phyloP scores from a whole-genome alignment of 2,797 vertebrate genomes.

The Poeciliopsis infans region DNA sequence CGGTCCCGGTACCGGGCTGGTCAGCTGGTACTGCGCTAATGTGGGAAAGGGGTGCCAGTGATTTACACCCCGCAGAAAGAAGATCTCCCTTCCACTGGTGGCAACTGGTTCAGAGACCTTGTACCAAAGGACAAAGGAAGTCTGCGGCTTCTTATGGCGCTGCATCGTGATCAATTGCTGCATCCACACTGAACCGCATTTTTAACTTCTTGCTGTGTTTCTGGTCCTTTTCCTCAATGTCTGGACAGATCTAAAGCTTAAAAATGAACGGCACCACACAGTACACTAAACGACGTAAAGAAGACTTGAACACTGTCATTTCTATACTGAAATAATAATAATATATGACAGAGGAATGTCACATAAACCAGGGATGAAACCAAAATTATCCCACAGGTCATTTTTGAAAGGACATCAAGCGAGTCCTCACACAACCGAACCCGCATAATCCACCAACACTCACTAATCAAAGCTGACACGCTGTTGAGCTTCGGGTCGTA shows the following conservation, averaged over 20 bases:
- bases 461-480: slow-evolving; percentile 96
- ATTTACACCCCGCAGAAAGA: slow-evolving; percentile 71
- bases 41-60: slow-evolving; percentile 58
- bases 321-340: neutral
- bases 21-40: slow-evolving; percentile 72
- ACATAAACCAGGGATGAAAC: neutral
- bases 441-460: slow-evolving; percentile 69
- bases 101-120: slow-evolving; percentile 64
- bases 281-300: neutral
- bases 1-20: slow-evolving; percentile 53
- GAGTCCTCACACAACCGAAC: slow-evolving; percentile 33
- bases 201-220: too few relatives aligned
- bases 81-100: slow-evolving; percentile 66
- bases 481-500: slow-evolving; percentile 99
- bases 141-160: slow-evolving; percentile 18
- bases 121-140: slow-evolving; percentile 47
- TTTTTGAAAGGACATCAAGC: slow-evolving; percentile 10
- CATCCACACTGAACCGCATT: neutral
- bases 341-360: neutral
- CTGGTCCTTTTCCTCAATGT: neutral
- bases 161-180: slow-evolving; percentile 4
- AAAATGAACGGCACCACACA: neutral
- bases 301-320: neutral
- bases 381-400: neutral
- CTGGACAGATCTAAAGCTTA: neutral